A percentile compares a stretch with the other conserved stretches of the same genome.
phyloP scores from a whole-genome alignment of 2,888 invertebrate species.

The Cepaea hortensis region DNA sequence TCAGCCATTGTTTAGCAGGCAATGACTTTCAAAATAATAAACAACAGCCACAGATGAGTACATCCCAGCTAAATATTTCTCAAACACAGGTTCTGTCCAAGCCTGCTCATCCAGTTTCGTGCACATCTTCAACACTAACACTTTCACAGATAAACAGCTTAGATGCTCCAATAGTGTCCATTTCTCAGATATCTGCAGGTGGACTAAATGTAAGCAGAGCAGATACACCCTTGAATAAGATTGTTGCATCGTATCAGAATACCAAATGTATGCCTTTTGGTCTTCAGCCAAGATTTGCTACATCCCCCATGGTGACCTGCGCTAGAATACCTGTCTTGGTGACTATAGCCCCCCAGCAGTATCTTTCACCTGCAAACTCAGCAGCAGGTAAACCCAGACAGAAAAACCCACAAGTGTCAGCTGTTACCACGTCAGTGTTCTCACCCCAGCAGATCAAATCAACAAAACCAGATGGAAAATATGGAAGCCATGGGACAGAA shows the following conservation, averaged over 20 bases:
- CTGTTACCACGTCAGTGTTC: not conserved
- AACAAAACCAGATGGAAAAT: not conserved
- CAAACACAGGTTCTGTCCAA: not conserved
- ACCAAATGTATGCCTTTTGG: not conserved
- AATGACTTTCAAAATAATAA: not conserved
- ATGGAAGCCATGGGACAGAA: not conserved
- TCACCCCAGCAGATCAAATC: not conserved
- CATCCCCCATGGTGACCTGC: not conserved
- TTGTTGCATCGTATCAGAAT: not conserved
- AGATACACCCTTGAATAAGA: not conserved
- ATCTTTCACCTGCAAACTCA: conserved; percentile 1
- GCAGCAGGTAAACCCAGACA: not conserved
- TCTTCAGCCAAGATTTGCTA: not conserved
- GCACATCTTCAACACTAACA: not conserved
- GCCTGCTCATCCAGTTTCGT: not conserved
- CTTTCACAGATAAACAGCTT: conserved; percentile 13
- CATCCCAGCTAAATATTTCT: not conserved
- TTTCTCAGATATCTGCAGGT: conserved; percentile 3
- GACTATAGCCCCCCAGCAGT: not conserved
- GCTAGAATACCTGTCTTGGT: conserved; percentile 36
- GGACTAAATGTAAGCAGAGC: not conserved
- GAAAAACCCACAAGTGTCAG: not conserved
- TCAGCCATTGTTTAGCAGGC: not conserved
- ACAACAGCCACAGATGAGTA: not conserved
- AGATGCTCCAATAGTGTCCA: not conserved